Evolutionary conservation across 2,888 invertebrate species (phyloP).

Genomic region (Labia minor): DNA sequence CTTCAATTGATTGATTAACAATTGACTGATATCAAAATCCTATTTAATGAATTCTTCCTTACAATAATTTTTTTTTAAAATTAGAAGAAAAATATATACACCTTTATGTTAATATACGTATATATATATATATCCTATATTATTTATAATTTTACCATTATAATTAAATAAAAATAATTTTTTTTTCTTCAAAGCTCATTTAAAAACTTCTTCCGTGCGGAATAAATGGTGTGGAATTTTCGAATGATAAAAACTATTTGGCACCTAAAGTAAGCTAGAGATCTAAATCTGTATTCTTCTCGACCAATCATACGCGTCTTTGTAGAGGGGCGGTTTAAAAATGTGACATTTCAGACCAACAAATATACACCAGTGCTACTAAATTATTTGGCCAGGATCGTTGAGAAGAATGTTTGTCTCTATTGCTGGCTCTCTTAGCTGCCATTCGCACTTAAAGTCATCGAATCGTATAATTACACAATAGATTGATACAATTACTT

Average conservation of each 20-base stretch:
- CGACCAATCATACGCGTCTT: constrained; percentile 7
- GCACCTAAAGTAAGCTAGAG: neutral
- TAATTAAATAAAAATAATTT: too few species aligned
- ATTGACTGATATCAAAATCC: too few species aligned
- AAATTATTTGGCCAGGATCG: constrained; percentile 8
- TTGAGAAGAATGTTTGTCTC: neutral
- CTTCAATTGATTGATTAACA: too few species aligned
- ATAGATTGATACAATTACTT: neutral
- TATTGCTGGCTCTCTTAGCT: neutral
- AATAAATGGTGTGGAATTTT: neutral
- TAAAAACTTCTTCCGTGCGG: neutral
- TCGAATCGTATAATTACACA: constrained; percentile 13
- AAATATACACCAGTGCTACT: constrained; percentile 1
- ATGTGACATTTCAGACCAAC: constrained; percentile 7
- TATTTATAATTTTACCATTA: too few species aligned
- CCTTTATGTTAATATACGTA: too few species aligned
- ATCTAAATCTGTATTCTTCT: constrained; percentile 13
- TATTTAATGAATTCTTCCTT: too few species aligned
- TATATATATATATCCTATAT: too few species aligned
- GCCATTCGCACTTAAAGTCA: neutral
- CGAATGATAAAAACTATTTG: neutral
- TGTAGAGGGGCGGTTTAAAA: constrained; percentile 7
- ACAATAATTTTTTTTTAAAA: too few species aligned
- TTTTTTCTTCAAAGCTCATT: neutral
- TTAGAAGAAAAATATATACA: too few species aligned